Evolutionary conservation across 2,113 vertebrate species (phyloP).

Genomic region (Podarcis cretensis): DNA sequence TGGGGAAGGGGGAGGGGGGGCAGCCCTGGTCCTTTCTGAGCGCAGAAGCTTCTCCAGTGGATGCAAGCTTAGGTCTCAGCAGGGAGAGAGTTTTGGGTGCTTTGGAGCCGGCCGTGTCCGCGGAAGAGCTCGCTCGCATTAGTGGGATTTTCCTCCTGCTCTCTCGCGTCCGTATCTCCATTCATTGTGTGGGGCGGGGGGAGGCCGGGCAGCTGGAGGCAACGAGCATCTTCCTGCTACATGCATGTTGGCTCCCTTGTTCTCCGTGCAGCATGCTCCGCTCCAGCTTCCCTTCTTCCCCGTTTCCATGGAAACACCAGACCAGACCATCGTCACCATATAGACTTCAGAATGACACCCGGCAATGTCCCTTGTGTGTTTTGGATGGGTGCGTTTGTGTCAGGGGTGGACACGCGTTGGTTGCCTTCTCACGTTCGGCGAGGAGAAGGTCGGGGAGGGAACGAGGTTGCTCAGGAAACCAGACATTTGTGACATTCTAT

Average conservation of each 20-base stretch:
- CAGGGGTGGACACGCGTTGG: background rate
- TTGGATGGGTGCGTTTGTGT: background rate
- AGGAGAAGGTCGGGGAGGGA: slow-evolving; percentile 44
- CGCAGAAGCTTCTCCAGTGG: background rate
- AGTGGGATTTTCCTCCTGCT: too few species aligned
- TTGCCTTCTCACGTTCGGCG: slow-evolving; percentile 20
- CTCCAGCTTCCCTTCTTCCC: slow-evolving; percentile 12
- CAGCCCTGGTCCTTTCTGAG: background rate
- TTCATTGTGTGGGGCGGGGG: background rate
- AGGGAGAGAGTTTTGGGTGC: slow-evolving; percentile 35
- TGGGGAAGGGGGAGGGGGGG: background rate
- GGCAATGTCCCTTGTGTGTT: background rate
- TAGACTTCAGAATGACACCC: background rate
- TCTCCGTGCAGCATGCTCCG: slow-evolving; percentile 56
- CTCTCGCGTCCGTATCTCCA: background rate
- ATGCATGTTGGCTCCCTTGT: slow-evolving; percentile 39
- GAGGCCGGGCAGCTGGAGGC: background rate
- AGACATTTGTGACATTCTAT: slow-evolving; percentile 33
- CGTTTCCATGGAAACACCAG: slow-evolving; percentile 76
- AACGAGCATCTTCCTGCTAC: slow-evolving; percentile 31
- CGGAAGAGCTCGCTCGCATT: slow-evolving; percentile 5
- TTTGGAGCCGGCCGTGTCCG: background rate
- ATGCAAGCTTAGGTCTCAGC: background rate
- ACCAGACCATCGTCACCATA: slow-evolving; percentile 17
- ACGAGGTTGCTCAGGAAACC: slow-evolving; percentile 67